Evolutionary conservation across 1,140 invertebrate genomes (phyloP), one percentile per base, ranked within the genome.

Genomic region (Aradophagus sp.): DNA sequence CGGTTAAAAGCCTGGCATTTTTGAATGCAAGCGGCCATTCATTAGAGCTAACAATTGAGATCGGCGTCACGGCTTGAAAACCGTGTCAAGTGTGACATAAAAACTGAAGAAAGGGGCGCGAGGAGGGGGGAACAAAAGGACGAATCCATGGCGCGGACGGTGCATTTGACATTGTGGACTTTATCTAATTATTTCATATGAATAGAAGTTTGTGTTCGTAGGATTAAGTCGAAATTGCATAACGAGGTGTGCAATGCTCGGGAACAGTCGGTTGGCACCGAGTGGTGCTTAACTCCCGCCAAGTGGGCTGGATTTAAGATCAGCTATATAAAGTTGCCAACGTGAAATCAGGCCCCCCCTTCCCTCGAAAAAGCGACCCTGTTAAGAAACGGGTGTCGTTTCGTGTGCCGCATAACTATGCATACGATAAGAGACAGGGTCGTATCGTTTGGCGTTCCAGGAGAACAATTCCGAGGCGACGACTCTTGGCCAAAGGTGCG

Each of bases 221-320:
- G 44, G 36, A 68, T 68, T 47, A 68, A 48, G 42, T 34, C 41
- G 27, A 55, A 68, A 61, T 68, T 68, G 48, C 34, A 61, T 44
- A 66, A 56, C 65, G 56, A 62, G 16, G 26, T 45, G 50, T 50
- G 48, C 29, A 48, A 42, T 10, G 27, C 35, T 12, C 38, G 50
- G 32, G 34, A 45, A 48, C 27, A 58, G 45, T 29, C 13, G 27
- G 20, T 52, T 70, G 67, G 67, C 58, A 70, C 58, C 2, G 53
- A 70, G 20, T 35, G 53, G 45, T 45, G 52, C 59, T 53, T 58
- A 63, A 56, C 44, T 63, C 26, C 42, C 29, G 61, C 68, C 55
- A 71, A 71, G 55, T 61, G 47, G 27, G 36, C 61, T 38, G 53
- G 41, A 65, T 61, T 65, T 71, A 59, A 65, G 68, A 63, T 59